Evolutionary conservation across 2,113 vertebrate species (phyloP).

Genomic region (Emydocephalus ijimae): DNA sequence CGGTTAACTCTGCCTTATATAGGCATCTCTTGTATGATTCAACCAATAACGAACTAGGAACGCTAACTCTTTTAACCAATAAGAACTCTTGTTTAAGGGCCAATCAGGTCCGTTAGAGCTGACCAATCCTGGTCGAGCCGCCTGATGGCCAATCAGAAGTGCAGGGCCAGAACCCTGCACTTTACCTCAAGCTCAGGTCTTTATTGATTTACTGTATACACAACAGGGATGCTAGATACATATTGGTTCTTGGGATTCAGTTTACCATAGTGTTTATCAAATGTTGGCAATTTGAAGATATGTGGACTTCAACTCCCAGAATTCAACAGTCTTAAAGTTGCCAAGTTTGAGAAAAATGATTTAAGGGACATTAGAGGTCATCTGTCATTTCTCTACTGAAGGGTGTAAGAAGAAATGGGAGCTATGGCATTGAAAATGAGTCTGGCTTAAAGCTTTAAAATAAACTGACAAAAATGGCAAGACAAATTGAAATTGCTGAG

Average conservation of each 20-base stretch:
- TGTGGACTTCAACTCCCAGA: neutral
- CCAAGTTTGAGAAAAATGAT: neutral
- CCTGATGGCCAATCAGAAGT: too few species aligned
- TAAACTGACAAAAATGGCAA: slow-evolving; percentile 66
- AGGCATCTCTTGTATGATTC: too few species aligned
- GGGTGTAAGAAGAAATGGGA: slow-evolving; percentile 53
- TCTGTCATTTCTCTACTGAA: slow-evolving; percentile 67
- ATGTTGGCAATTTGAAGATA: neutral
- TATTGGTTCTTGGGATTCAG: slow-evolving; percentile 58
- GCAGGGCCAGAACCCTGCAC: too few species aligned
- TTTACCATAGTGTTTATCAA: slow-evolving; percentile 45
- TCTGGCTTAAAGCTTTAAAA: slow-evolving; percentile 71
- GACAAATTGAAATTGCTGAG: slow-evolving; percentile 70
- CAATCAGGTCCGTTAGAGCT: too few species aligned
- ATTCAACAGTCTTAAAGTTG: neutral
- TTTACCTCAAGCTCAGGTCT: too few species aligned
- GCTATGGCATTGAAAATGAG: slow-evolving; percentile 70
- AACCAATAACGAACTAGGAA: too few species aligned
- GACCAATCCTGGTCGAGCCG: too few species aligned
- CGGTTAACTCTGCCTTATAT: too few species aligned
- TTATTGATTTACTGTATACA: too few species aligned
- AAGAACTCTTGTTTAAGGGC: too few species aligned
- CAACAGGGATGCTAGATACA: slow-evolving; percentile 50
- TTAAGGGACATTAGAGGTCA: slow-evolving; percentile 55
- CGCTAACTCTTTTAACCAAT: too few species aligned